These are phyloP conservation scores for Hylia prasina DNA, from an alignment of 2,113 vertebrate genomes.

Conservation along the genomic window DNA sequence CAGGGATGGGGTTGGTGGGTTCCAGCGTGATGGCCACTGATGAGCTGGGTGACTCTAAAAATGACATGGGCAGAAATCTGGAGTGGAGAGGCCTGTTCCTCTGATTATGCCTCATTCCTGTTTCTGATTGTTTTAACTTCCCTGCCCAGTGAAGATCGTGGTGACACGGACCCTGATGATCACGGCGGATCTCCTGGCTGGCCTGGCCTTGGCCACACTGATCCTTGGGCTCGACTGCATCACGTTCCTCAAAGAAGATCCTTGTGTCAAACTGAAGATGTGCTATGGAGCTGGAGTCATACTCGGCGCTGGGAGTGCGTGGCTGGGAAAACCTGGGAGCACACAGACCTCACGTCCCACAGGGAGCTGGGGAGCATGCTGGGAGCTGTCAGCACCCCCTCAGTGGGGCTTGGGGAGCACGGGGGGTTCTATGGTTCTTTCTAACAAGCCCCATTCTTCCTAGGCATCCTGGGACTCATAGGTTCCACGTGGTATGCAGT, in stretches of 20 bases:
- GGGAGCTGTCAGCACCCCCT: not conserved
- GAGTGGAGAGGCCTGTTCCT: not conserved
- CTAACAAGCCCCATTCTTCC: not conserved
- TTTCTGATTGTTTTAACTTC: not conserved
- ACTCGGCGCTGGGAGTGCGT: constrained; percentile 58
- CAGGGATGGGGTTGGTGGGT: not conserved
- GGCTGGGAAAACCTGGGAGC: not conserved
- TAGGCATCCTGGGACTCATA: constrained; percentile 67
- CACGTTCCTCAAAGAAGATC: constrained; percentile 65
- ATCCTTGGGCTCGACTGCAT: constrained; percentile 63
- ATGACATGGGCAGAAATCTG: not conserved
- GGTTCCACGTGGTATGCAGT: constrained; percentile 73
- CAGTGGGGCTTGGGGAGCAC: not conserved
- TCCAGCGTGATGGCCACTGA: too few species aligned
- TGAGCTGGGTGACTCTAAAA: not conserved
- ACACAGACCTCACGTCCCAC: not conserved
- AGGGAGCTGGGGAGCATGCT: fast-evolving
- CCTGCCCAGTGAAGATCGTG: constrained; percentile 65
- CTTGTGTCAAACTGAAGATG: constrained; percentile 57
- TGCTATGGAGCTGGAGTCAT: constrained; percentile 48
- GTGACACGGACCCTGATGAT: constrained; percentile 71
- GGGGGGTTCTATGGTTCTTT: fast-evolving
- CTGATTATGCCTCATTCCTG: not conserved
- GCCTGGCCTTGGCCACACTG: constrained; percentile 53
- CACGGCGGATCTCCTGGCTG: constrained; percentile 61